Conservation (phyloP, 2,113 vertebrate genomes). For the Holacanthus passer region DNA sequence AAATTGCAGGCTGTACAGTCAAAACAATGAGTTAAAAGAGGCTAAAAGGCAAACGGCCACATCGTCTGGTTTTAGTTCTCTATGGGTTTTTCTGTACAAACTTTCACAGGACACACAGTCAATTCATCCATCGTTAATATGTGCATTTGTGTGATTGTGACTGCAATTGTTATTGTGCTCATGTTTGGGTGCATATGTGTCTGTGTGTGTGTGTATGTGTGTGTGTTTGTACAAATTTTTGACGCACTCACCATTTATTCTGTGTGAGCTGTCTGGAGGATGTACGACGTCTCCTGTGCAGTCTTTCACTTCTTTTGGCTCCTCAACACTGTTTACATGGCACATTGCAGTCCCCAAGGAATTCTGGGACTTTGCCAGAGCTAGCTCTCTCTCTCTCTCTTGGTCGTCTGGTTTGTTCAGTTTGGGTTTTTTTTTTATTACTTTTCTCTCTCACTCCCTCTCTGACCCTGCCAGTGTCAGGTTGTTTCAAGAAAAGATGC, state of each 20-base stretch:
- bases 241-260: slow-evolving; percentile 12
- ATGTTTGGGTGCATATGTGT: background rate
- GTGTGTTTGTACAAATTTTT: slow-evolving; percentile 6
- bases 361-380: slow-evolving; percentile 33
- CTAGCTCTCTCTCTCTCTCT: slow-evolving; percentile 31
- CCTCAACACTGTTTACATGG: slow-evolving; percentile 19
- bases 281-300: slow-evolving; percentile 18
- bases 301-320: background rate
- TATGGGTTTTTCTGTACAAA: background rate
- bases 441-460: background rate
- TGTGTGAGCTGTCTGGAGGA: slow-evolving; percentile 26
- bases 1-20: background rate
- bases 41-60: background rate
- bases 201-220: background rate
- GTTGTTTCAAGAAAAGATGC: background rate
- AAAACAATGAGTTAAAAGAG: background rate
- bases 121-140: background rate
- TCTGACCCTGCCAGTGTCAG: slow-evolving; percentile 12
- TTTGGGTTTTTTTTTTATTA: background rate
- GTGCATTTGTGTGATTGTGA: slow-evolving; percentile 18
- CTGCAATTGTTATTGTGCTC: slow-evolving; percentile 7
- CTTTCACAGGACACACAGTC: background rate
- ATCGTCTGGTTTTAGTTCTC: background rate
- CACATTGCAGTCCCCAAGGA: slow-evolving; percentile 17
- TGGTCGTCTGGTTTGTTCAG: background rate